phyloP scores from a whole-genome alignment of 92 coral and sea anemone species.

The Plumapathes pennacea region DNA sequence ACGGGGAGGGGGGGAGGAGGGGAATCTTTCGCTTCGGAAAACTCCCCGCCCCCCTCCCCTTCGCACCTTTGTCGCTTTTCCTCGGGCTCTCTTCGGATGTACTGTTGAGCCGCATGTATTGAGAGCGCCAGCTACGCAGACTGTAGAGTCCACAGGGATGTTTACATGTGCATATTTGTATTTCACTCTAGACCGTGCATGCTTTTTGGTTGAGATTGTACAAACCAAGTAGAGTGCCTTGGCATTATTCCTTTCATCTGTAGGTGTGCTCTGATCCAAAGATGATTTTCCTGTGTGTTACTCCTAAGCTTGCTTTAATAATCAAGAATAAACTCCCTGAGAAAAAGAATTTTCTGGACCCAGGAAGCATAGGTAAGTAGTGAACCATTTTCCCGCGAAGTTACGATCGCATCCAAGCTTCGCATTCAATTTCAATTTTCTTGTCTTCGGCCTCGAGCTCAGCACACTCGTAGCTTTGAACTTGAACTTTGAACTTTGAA shows the following conservation, averaged over 20 bases:
- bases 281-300: slow-evolving; percentile 55
- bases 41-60: too few species aligned
- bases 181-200: background rate
- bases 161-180: too few species aligned
- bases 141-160: too few species aligned
- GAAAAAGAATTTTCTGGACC: slow-evolving; percentile 57
- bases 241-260: background rate
- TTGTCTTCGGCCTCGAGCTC: background rate
- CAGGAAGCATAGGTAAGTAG: slow-evolving; percentile 75
- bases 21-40: too few species aligned
- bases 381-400: too few species aligned
- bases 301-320: slow-evolving; percentile 54
- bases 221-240: background rate
- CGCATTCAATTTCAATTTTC: background rate
- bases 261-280: slow-evolving; percentile 52
- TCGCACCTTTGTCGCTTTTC: too few species aligned
- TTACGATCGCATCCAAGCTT: background rate
- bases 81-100: too few species aligned
- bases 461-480: background rate
- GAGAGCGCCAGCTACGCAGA: too few species aligned
- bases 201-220: background rate
- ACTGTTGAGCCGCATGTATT: too few species aligned
- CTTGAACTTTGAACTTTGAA: background rate
- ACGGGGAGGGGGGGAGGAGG: too few species aligned
- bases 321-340: slow-evolving; percentile 21